Evolutionary conservation across 2,888 invertebrate genomes (phyloP), one percentile per base, ranked within the genome.

Genomic region (Phlogophora meticulosa): DNA sequence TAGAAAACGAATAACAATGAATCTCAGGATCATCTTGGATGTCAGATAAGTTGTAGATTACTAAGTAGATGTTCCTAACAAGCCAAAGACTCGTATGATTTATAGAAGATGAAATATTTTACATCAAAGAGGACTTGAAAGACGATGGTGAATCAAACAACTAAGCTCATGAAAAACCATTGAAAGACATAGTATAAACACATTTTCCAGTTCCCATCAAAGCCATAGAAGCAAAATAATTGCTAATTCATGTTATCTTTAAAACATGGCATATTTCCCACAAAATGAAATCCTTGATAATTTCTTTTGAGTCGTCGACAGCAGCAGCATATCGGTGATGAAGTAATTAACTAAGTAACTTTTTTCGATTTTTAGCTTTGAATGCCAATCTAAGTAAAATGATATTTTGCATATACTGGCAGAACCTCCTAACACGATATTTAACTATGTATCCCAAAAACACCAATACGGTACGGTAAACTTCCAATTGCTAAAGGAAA

Each of bases 241-340:
- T 28, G 48, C 48, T 17, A 34, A 22, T 55, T n/a, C 10, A n/a
- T 11, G n/a, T 11, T 17, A 38, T 9, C 28, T 10, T 43, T 0
- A 38, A 49, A 67, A 62, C 15, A 22, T 72, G 36, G 28, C 62
- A 0, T 32, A 38, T 49, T 72, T 63, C 64, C 64, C 73, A 72
- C 49, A 63, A 13, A 7, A 10, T 56, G 22, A 67, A 40, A 51
- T 38, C 34, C 58, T 55, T 56, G 36, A 42, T 51, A 55, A 17
- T 55, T 46, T 56, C 13, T 17, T 55, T 42, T 17, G n/a, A 43
- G 9, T 13, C 22, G 4, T 49, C 15, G 38, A 24, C 15, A 38
- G 13, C 11, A 42, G 11, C 17, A 20, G 5, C 20, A 38, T 45
- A n/a, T n/a, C n/a, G n/a, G n/a, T n/a, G n/a, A n/a, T n/a, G n/a